These are phyloP conservation scores for Peromyscus aztecus DNA, from an alignment of 2,797 vertebrate genomes.

Conservation along the genomic window DNA sequence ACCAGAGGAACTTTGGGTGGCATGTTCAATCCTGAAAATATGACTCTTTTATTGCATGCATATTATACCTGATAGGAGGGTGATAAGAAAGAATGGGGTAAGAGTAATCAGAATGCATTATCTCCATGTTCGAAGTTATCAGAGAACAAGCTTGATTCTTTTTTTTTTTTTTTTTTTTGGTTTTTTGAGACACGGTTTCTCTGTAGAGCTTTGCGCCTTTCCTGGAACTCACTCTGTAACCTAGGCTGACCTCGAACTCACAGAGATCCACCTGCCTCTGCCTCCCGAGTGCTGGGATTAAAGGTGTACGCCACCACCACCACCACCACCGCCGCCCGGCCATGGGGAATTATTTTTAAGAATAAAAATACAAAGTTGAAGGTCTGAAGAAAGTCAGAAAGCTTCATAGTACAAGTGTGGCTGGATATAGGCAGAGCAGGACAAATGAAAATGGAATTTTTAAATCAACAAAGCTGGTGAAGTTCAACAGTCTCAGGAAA, in stretches of 20 bases:
- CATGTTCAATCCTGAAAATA: neutral
- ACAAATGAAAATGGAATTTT: neutral
- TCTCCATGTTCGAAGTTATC: neutral
- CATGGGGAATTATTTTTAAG: neutral
- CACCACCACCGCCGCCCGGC: no score
- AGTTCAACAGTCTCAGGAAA: slow-evolving; percentile 11
- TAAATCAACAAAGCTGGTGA: neutral
- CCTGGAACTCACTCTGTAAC: no score
- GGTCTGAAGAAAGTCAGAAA: neutral
- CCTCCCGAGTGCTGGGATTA: no score
- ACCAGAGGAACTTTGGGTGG: neutral
- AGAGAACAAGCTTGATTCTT: neutral
- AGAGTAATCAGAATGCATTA: neutral
- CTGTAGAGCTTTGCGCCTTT: no score
- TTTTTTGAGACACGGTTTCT: no score
- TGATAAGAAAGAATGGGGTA: neutral
- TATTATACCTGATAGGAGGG: neutral
- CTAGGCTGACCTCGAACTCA: no score
- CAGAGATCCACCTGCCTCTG: no score
- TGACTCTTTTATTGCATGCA: neutral
- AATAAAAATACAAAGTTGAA: slow-evolving; percentile 29
- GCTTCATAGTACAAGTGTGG: neutral
- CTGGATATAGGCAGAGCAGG: neutral
- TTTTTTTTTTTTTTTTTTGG: no score
- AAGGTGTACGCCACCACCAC: no score